A percentile compares a stretch with the other conserved stretches of the same genome.
phyloP scores from a whole-genome alignment of 1,140 invertebrate genomes.

The Papilio dardanus region DNA sequence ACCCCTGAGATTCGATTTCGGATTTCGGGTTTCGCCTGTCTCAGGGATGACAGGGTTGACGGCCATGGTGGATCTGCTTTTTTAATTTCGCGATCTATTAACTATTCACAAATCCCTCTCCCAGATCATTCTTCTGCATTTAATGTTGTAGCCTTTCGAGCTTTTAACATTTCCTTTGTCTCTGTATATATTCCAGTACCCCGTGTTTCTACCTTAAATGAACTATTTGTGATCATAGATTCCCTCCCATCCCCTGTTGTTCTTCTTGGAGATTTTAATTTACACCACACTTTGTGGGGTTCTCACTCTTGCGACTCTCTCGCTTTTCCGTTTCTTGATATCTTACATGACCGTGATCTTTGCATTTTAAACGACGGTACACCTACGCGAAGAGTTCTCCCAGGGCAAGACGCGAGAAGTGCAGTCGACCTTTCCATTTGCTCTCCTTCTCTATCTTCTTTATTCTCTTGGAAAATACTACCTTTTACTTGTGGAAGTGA shows the following conservation, averaged over 20 bases:
- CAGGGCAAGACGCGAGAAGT: slow-evolving; percentile 8
- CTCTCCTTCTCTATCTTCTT: slow-evolving; percentile 31
- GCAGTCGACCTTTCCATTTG: slow-evolving; percentile 33
- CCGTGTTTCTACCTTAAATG: background rate
- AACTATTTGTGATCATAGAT: slow-evolving; percentile 15
- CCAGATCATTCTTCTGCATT: background rate
- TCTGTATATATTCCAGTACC: slow-evolving; percentile 43
- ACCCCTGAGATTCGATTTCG: slow-evolving; percentile 35
- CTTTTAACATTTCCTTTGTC: slow-evolving; percentile 29
- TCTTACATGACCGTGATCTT: slow-evolving; percentile 28
- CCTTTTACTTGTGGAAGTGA: too few relatives aligned
- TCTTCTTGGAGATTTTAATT: slow-evolving; percentile 36
- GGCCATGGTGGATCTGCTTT: slow-evolving; percentile 39
- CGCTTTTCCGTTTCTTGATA: background rate
- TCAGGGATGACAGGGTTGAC: slow-evolving; percentile 43
- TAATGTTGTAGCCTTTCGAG: slow-evolving; percentile 39
- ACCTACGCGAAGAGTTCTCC: slow-evolving; percentile 25
- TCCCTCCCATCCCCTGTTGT: slow-evolving; percentile 5
- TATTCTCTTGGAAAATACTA: background rate
- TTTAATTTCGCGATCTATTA: slow-evolving; percentile 13
- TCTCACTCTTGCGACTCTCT: too few relatives aligned
- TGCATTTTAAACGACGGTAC: slow-evolving; percentile 39
- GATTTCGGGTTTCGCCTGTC: slow-evolving; percentile 41
- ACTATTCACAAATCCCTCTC: background rate
- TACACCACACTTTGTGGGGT: background rate